Evolutionary conservation across 2,888 invertebrate genomes (phyloP), one percentile per base, ranked within the genome.

Genomic region (Spialia ferax): DNA sequence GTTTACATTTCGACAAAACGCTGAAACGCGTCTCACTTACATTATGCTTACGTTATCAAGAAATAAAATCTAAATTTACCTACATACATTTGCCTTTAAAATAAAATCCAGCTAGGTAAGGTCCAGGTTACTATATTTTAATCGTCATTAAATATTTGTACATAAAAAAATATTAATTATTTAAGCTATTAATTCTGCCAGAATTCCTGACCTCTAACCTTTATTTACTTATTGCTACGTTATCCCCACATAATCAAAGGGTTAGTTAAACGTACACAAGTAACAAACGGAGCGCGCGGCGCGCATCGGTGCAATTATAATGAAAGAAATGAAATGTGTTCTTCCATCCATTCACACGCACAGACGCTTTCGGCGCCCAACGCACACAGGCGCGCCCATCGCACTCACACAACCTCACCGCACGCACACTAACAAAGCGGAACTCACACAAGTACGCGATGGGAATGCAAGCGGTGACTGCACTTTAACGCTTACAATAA

Each of bases 391-490:
- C 67, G 50, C 50, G 57, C 54, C 57, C 74, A 75, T 69, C 75
- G 74, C 86, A 87, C 91, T 78, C 91, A 86, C 91, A 89, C 90
- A 73, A 71, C 59, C 74, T 72, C 72, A 68, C 66, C 69, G 68
- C 54, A 69, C 82, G 80, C 85, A 80, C 87, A 85, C 87, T 79
- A 81, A 72, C 63, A 65, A 61, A 63, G 15, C 50, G 70, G 68
- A 82, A 84, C 89, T 79, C 89, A 89, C 89, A 91, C 89, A 73
- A 74, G 63, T 80, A 71, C 73, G 76, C 82, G 79, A 75, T 86
- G 91, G 87, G 91, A 93, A 93, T 92, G 93, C 92, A 91, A 85
- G 92, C 93, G 92, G 92, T 93, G 93, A 93, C 92, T 93, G 93
- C 93, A 93, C 93, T 93, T 90, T 87, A 89, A 84, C 90, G 88